Evolutionary conservation across 1,140 invertebrate species (phyloP).

Genomic region (Drosophila busckii): DNA sequence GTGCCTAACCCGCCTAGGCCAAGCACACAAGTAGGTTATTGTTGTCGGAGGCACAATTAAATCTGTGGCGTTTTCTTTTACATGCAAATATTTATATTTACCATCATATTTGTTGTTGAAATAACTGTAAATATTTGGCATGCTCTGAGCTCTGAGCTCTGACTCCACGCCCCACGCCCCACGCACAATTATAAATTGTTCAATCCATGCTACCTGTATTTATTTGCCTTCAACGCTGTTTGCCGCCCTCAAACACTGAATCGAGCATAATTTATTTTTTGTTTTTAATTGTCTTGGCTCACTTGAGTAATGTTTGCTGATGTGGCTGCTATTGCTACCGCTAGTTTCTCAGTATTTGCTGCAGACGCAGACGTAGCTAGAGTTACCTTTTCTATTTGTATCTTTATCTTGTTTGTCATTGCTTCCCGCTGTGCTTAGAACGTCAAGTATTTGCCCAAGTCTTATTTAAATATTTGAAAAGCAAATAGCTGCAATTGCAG

Average conservation of each 20-base stretch:
- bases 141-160: neutral
- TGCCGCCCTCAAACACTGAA: conserved; percentile 46
- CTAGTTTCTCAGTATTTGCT: conserved; percentile 47
- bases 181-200: conserved; percentile 74
- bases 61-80: conserved; percentile 35
- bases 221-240: conserved; percentile 58
- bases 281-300: conserved; percentile 24
- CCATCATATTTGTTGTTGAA: conserved; percentile 52
- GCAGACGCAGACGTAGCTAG: conserved; percentile 32
- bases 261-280: conserved; percentile 33
- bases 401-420: conserved; percentile 53
- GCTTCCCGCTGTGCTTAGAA: conserved; percentile 37
- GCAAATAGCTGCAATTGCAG: conserved; percentile 61
- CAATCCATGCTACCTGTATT: conserved; percentile 67
- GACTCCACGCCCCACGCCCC: conserved; percentile 2
- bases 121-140: conserved; percentile 65
- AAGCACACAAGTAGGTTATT: conserved; percentile 29
- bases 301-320: conserved; percentile 18
- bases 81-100: conserved; percentile 55
- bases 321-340: conserved; percentile 40
- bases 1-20: conserved; percentile 44
- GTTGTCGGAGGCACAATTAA: conserved; percentile 54
- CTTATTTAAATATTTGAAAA: conserved; percentile 62
- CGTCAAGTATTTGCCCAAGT: conserved; percentile 57
- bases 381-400: conserved; percentile 31